These are phyloP conservation scores for Galemys pyrenaicus DNA, from an alignment of 2,113 vertebrate species.

Conservation along the genomic window DNA sequence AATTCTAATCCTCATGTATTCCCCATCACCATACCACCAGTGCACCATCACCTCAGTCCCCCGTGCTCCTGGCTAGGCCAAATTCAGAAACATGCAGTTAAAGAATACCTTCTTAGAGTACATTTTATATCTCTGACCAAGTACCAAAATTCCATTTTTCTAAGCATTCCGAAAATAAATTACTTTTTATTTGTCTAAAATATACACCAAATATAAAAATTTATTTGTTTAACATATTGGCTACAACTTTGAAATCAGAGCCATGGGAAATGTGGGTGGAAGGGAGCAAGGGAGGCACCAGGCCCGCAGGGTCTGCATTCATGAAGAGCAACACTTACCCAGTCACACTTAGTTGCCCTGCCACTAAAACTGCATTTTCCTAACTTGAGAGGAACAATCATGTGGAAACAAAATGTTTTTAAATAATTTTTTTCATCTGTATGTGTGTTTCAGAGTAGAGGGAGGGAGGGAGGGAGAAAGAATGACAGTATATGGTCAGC, in stretches of 20 bases:
- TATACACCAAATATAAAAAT: neutral
- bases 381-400: neutral
- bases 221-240: neutral
- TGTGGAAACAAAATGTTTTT: neutral
- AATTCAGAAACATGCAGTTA: neutral
- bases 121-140: neutral
- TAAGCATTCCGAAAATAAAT: neutral
- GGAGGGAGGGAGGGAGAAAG: neutral
- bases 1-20: too few species aligned
- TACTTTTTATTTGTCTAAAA: constrained; percentile 15
- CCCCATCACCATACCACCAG: too few species aligned
- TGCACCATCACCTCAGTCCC: too few species aligned
- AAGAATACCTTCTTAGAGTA: neutral
- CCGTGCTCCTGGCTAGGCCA: too few species aligned
- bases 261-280: neutral
- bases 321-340: neutral
- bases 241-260: neutral
- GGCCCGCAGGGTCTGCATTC: neutral
- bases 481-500: neutral
- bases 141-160: neutral
- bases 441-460: neutral
- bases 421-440: neutral
- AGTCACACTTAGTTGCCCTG: neutral
- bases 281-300: neutral
- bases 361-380: neutral